Evolutionary conservation across 1,140 invertebrate genomes (phyloP).

Genomic region (Ganaspis sp.): DNA sequence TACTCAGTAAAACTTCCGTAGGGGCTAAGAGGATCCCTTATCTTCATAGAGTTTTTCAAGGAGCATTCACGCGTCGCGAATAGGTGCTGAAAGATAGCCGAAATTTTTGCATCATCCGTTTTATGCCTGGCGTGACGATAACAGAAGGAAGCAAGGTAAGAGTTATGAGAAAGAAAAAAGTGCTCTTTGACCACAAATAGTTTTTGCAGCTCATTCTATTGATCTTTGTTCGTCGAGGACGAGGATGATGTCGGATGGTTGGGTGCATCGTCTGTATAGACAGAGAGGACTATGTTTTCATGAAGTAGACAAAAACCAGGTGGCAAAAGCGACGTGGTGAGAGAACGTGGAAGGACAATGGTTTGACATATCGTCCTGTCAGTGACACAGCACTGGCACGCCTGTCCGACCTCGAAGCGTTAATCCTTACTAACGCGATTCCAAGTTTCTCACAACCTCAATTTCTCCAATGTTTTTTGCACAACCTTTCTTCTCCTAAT

Average conservation of each 20-base stretch:
- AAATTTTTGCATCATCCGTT: slow-evolving; percentile 22
- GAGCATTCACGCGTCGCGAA: background rate
- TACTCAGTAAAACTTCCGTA: too few relatives aligned
- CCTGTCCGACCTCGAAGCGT: slow-evolving; percentile 44
- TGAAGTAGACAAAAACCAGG: slow-evolving; percentile 47
- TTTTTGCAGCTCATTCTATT: slow-evolving; percentile 19
- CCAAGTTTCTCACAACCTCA: slow-evolving; percentile 2
- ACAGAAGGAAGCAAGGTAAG: slow-evolving; percentile 26
- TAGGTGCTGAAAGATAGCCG: slow-evolving; percentile 18
- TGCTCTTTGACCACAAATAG: slow-evolving; percentile 24
- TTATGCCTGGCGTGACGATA: slow-evolving; percentile 22
- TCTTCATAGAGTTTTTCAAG: slow-evolving; percentile 12
- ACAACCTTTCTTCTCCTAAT: background rate
- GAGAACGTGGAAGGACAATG: slow-evolving; percentile 59
- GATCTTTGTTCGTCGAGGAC: slow-evolving; percentile 16
- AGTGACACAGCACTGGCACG: slow-evolving; percentile 54
- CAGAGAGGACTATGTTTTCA: slow-evolving; percentile 39
- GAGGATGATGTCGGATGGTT: slow-evolving; percentile 5
- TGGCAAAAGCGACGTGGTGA: slow-evolving; percentile 42
- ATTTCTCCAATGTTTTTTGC: background rate
- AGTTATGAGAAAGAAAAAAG: slow-evolving; percentile 22
- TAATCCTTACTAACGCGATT: slow-evolving; percentile 22
- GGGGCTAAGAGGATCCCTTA: background rate
- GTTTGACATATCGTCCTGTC: slow-evolving; percentile 68
- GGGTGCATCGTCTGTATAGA: slow-evolving; percentile 6